Evolutionary conservation across 2,113 vertebrate genomes (phyloP).

Genomic region (Crypturellus undulatus): DNA sequence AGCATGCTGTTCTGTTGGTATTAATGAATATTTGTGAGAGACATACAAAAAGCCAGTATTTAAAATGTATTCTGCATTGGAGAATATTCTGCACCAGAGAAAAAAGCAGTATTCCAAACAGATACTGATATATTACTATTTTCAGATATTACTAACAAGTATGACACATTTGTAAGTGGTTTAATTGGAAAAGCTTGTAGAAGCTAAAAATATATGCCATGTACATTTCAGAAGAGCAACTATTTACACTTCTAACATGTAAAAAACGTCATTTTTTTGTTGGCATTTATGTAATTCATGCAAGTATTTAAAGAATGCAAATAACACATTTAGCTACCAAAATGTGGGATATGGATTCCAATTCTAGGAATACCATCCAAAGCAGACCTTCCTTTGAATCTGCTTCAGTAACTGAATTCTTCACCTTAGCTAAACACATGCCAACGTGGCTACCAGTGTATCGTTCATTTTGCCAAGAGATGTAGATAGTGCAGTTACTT

Average conservation of each 20-base stretch:
- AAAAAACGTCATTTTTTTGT: slow-evolving; percentile 12
- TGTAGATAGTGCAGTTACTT: not conserved
- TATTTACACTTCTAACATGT: not conserved
- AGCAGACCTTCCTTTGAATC: not conserved
- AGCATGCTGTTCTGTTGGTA: not conserved
- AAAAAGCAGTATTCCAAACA: not conserved
- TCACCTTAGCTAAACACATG: not conserved
- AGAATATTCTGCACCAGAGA: not conserved
- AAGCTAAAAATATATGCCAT: not conserved
- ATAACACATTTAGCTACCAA: slow-evolving; percentile 9
- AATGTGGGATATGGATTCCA: not conserved
- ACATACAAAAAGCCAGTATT: slow-evolving; percentile 8
- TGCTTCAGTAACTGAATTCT: not conserved
- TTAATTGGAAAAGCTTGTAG: fast-evolving
- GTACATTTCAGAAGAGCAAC: slow-evolving; percentile 14
- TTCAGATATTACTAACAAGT: not conserved
- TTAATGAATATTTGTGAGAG: slow-evolving; percentile 17
- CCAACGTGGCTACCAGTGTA: fast-evolving
- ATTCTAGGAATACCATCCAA: not conserved
- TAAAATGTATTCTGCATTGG: not conserved
- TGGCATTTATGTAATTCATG: not conserved
- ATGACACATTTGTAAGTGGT: not conserved
- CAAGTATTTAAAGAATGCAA: not conserved
- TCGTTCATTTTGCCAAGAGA: not conserved
- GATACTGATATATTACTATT: not conserved